Conservation (phyloP, 2,113 vertebrate genomes). For the Cebus imitator region DNA sequence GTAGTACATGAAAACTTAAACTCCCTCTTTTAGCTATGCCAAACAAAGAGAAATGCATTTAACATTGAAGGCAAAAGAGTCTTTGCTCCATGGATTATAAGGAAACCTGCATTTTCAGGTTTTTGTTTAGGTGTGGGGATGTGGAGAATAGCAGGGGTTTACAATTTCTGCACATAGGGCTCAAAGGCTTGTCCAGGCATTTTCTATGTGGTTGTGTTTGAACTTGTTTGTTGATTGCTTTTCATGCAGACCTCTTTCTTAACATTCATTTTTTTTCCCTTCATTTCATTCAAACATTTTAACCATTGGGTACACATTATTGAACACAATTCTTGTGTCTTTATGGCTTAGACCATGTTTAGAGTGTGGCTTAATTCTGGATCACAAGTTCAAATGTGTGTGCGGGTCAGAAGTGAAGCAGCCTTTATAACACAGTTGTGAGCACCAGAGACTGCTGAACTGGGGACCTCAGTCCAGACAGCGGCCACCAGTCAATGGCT, state of each 20-base stretch:
- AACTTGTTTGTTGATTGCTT: background rate
- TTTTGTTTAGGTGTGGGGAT: background rate
- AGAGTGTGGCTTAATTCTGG: background rate
- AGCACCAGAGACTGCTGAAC: background rate
- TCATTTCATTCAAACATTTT: background rate
- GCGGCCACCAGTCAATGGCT: background rate
- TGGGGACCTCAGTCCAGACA: background rate
- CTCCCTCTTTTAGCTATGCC: background rate
- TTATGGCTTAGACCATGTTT: background rate
- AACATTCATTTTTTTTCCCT: background rate
- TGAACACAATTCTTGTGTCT: background rate
- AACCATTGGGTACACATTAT: background rate
- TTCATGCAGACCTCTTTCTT: background rate
- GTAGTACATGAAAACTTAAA: background rate
- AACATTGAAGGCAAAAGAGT: background rate
- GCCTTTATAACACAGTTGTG: background rate
- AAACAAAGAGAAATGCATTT: background rate
- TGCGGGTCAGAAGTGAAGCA: background rate
- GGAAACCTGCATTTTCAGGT: background rate
- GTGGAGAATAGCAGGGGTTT: background rate
- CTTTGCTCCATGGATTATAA: background rate
- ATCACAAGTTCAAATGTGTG: background rate
- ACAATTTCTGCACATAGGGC: background rate
- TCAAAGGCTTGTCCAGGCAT: background rate
- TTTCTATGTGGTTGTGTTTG: background rate